These are phyloP conservation scores for Crossocerus cetratus DNA, from an alignment of 2,888 invertebrate species.

Conservation along the genomic window DNA sequence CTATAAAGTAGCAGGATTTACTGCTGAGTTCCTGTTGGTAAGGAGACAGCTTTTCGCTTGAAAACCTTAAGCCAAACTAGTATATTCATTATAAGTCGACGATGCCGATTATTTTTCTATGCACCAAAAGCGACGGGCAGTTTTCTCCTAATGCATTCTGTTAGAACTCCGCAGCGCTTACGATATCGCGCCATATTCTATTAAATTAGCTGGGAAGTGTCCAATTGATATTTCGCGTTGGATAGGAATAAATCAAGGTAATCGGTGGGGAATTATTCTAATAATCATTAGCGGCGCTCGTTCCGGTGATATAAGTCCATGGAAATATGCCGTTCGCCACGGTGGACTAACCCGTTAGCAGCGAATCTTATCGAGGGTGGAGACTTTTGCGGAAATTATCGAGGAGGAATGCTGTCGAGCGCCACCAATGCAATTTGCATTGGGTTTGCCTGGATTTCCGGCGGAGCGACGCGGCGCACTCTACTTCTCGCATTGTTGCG, in stretches of 20 bases:
- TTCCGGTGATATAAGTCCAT: background rate
- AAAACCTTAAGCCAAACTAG: slow-evolving; percentile 9
- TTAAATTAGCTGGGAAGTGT: background rate
- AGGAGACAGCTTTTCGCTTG: slow-evolving; percentile 45
- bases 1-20: slow-evolving; percentile 48
- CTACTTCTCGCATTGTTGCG: no score
- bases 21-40: slow-evolving; percentile 62
- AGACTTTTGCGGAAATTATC: slow-evolving; percentile 8
- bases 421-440: background rate
- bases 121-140: no score
- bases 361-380: background rate
- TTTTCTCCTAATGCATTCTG: no score
- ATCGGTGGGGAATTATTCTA: background rate
- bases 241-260: background rate
- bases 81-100: background rate
- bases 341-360: background rate
- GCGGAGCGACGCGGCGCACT: no score
- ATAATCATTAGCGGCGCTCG: background rate
- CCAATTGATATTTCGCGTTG: background rate
- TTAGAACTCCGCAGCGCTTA: no score
- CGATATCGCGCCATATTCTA: no score
- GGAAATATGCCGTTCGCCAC: background rate
- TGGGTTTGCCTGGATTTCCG: no score
- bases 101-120: no score
- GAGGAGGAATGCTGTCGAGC: background rate